Percentiles rank a stretch among this genome's conserved stretches.
Evolutionary conservation across 2,113 vertebrate genomes (phyloP).

Genomic region (Mobula birostris): DNA sequence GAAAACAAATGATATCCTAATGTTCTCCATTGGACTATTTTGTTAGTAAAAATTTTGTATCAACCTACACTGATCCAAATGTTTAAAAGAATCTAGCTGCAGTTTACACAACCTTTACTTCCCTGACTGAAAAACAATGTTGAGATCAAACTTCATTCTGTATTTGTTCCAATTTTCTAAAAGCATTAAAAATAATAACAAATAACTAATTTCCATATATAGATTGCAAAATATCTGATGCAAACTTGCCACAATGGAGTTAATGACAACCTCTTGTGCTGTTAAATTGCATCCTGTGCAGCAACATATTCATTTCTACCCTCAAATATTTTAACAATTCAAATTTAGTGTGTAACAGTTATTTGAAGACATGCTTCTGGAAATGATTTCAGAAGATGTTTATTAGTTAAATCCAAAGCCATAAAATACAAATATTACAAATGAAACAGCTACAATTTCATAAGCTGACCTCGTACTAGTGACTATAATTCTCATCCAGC

Average conservation of each 20-base stretch:
- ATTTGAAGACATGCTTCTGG: neutral
- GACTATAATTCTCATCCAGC: neutral
- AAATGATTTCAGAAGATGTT: neutral
- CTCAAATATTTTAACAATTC: neutral
- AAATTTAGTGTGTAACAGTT: neutral
- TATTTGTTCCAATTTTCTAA: neutral
- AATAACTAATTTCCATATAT: neutral
- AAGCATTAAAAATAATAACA: neutral
- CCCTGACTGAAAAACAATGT: neutral
- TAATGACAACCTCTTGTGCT: neutral
- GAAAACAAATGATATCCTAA: conserved; percentile 1
- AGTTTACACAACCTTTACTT: neutral
- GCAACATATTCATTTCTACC: neutral
- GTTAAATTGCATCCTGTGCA: neutral
- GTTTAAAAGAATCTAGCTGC: neutral
- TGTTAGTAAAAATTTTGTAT: neutral
- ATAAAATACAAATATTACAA: neutral
- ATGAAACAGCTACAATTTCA: neutral
- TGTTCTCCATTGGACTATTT: neutral
- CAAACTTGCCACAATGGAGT: neutral
- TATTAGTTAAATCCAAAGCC: neutral
- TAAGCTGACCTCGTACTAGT: neutral
- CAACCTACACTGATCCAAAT: neutral
- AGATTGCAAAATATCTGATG: neutral
- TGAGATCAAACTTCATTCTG: neutral